Evolutionary conservation across 2,888 invertebrate genomes (phyloP).

Genomic region (Tipula lateralis): DNA sequence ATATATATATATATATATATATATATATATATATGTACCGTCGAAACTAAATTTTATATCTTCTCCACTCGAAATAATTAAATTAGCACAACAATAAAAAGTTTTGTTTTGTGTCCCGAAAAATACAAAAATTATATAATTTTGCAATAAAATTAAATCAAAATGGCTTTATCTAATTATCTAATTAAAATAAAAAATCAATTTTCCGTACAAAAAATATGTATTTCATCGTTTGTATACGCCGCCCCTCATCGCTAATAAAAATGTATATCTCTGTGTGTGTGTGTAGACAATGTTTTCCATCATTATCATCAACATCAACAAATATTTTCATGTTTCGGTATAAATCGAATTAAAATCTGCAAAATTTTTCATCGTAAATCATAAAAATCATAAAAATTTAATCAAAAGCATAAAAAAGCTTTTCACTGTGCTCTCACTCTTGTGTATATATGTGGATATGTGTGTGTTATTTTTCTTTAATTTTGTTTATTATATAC

Average conservation of each 20-base stretch:
- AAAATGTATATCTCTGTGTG: no score
- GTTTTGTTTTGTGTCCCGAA: not conserved
- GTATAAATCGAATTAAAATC: not conserved
- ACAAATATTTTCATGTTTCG: constrained; percentile 1
- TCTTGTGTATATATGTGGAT: not conserved
- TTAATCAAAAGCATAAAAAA: constrained; percentile 7
- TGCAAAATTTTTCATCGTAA: not conserved
- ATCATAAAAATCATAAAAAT: constrained; percentile 24
- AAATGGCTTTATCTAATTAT: not conserved
- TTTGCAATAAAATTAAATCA: constrained; percentile 7
- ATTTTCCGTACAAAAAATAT: not conserved
- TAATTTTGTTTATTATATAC: not conserved
- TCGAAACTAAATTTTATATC: not conserved
- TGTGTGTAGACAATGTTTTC: not conserved
- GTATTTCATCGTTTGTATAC: not conserved
- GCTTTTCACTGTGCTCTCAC: not conserved
- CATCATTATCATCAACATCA: not conserved
- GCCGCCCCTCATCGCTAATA: not conserved
- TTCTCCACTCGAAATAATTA: not conserved
- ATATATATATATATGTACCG: not conserved
- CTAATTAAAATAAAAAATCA: not conserved
- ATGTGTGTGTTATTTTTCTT: not conserved
- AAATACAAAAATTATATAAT: not conserved
- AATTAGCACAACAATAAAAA: not conserved
- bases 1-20: no score